These are phyloP conservation scores for Dreissena polymorpha DNA, from an alignment of 1,140 invertebrate genomes.

Conservation along the genomic window DNA sequence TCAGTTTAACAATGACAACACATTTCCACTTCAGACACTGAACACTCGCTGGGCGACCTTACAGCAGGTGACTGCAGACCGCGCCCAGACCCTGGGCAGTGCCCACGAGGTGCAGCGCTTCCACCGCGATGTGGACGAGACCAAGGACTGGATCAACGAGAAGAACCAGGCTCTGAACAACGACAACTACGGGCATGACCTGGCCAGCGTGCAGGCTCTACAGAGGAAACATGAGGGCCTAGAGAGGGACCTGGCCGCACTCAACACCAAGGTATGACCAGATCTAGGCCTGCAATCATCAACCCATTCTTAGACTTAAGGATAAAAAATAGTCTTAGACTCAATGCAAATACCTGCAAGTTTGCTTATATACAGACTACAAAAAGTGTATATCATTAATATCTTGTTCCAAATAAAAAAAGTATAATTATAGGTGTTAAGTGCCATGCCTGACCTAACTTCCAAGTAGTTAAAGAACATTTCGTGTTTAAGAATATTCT, in stretches of 20 bases:
- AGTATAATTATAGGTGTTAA: too few species aligned
- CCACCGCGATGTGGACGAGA: slow-evolving; percentile 99
- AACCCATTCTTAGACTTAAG: too few species aligned
- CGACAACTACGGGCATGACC: slow-evolving; percentile 97
- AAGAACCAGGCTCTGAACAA: slow-evolving; percentile 98
- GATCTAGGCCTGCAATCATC: too few species aligned
- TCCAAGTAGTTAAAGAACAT: too few species aligned
- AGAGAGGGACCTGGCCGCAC: slow-evolving; percentile 96
- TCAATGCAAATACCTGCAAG: too few species aligned
- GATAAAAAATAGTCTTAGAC: too few species aligned
- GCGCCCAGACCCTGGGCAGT: slow-evolving; percentile 96
- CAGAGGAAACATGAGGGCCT: slow-evolving; percentile 99
- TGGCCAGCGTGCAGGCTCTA: slow-evolving; percentile 97
- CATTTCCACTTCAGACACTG: slow-evolving; percentile 61
- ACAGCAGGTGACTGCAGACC: slow-evolving; percentile 84
- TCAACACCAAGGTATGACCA: slow-evolving; percentile 91
- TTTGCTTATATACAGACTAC: too few species aligned
- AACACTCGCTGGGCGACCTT: slow-evolving; percentile 78
- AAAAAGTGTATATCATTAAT: too few species aligned
- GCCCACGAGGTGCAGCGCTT: slow-evolving; percentile 99
- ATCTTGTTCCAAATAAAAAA: too few species aligned
- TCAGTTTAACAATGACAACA: too few species aligned
- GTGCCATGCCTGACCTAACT: too few species aligned
- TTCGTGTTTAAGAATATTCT: too few species aligned
- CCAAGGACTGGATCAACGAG: slow-evolving; percentile 99